Percentiles rank a stretch among this genome's conserved stretches.
Conservation (phyloP, 1,140 invertebrate species). For the Ephestia elutella region DNA sequence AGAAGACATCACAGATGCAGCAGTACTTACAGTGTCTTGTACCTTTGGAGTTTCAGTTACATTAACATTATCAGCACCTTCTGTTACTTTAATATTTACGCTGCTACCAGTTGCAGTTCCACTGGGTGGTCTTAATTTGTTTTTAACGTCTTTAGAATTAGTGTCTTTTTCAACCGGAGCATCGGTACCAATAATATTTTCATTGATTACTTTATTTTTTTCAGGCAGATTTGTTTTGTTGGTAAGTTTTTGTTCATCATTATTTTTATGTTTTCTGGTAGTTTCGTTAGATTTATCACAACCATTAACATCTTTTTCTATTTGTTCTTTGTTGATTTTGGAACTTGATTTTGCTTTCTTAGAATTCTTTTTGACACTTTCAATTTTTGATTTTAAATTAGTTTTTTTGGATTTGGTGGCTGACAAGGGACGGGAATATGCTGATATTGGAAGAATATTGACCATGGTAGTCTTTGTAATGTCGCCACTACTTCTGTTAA, state of each 20-base stretch:
- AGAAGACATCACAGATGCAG: neutral
- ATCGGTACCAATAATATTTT: neutral
- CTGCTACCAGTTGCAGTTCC: neutral
- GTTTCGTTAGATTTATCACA: conserved; percentile 10
- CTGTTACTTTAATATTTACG: neutral
- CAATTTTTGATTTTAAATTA: conserved; percentile 49
- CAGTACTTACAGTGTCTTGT: neutral
- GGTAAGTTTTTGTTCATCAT: neutral
- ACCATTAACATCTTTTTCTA: conserved; percentile 21
- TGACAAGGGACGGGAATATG: conserved; percentile 72
- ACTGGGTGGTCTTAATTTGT: neutral
- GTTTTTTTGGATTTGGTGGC: conserved; percentile 54
- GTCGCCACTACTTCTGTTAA: conserved; percentile 53
- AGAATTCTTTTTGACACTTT: conserved; percentile 29
- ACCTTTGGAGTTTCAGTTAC: neutral
- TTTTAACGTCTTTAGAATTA: neutral
- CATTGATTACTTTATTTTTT: neutral
- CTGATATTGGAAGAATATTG: conserved; percentile 83
- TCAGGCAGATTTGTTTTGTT: conserved; percentile 8
- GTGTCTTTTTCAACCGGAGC: neutral
- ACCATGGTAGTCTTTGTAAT: conserved; percentile 78
- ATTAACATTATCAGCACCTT: neutral
- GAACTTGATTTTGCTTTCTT: conserved; percentile 21
- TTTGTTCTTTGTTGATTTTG: conserved; percentile 10
- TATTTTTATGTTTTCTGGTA: conserved; percentile 17